Base-by-base conservation (phyloP, 2,797 vertebrate species). In the Lerista edwardsae region DNA sequence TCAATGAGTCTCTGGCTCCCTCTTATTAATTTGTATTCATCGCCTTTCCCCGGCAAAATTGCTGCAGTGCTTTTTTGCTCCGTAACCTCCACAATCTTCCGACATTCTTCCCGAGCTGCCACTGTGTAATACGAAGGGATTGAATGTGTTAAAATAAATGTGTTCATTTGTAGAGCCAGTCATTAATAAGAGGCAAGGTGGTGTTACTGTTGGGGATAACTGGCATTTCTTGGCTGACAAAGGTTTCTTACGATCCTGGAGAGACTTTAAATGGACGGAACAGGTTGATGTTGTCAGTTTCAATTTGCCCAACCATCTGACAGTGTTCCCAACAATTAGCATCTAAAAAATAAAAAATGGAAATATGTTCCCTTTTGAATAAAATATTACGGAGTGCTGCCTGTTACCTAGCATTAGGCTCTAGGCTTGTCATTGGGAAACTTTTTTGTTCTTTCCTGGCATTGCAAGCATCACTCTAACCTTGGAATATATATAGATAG, bases 261-360 rank as follows among this genome's bases (percentile, higher is more conserved):
- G 93, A 94, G 90, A 92, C 89, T 93, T 90, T 93, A 94, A 93
- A 91, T 87, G 91, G 91, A 89, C 91, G 71, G 90, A 95, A 86
- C 95, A 95, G 96, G 93, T 93, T 95, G 95, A 94, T 90, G 85
- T 93, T 95, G 95, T 96, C 95, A 94, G 93, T 94, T 96, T 91
- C 94, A 94, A 96, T 96, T 96, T 96, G 92, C 87, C 17, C 36
- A 93, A 82, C 88, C 92, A 92, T 95, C 88, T 69, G 93, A 96
- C 92, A 88, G 90, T 25, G 86, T 92, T 95, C 93, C 91, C 83
- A 94, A 93, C 94, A 95, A 96, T 96, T 96, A 96, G 79, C 91
- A 92, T 41, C 2, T 91, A 90, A 90, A 90, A 94, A 95, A 57
- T 55, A 34, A 67, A 67, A 92, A 91, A 92, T 1, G 67, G 90